Percentiles rank a stretch among this genome's conserved stretches.
These are phyloP conservation scores for Tetramorium alpestre DNA, from an alignment of 1,140 invertebrate species.

Conservation along the genomic window DNA sequence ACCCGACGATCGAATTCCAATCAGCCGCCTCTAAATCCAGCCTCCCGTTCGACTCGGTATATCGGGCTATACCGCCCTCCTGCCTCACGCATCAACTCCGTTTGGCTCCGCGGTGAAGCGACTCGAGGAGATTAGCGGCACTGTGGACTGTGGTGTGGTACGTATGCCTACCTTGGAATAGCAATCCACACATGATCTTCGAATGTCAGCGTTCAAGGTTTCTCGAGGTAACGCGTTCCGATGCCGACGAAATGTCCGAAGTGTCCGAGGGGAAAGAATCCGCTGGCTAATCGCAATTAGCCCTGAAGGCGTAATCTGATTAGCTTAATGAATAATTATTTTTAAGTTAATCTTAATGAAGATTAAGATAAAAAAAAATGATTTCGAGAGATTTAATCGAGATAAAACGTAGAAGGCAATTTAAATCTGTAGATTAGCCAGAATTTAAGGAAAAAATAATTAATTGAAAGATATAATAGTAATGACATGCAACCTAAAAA, in stretches of 20 bases:
- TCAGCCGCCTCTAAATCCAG: slow-evolving; percentile 66
- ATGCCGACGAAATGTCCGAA: not conserved
- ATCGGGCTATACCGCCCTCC: not conserved
- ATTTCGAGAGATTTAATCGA: not conserved
- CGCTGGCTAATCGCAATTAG: not conserved
- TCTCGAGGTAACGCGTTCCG: not conserved
- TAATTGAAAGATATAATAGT: not conserved
- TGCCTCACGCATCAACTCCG: slow-evolving; percentile 26
- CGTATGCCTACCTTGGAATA: slow-evolving; percentile 16
- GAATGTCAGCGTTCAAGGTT: not conserved
- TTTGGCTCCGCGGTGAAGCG: slow-evolving; percentile 22
- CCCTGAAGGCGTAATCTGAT: not conserved
- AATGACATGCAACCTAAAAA: not conserved
- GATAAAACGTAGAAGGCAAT: not conserved
- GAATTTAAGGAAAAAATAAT: not conserved
- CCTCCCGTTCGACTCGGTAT: slow-evolving; percentile 4
- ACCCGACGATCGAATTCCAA: slow-evolving; percentile 79
- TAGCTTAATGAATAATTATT: too few species aligned
- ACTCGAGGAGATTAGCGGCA: slow-evolving; percentile 65
- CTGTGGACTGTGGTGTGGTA: slow-evolving; percentile 35
- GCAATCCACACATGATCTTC: slow-evolving; percentile 15
- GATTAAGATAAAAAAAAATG: not conserved
- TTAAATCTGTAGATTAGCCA: not conserved
- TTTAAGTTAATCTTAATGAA: not conserved
- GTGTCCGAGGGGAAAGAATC: not conserved